Evolutionary conservation across 2,113 vertebrate species (phyloP), one percentile per base, ranked within the genome.

Genomic region (Ptyas mucosa): DNA sequence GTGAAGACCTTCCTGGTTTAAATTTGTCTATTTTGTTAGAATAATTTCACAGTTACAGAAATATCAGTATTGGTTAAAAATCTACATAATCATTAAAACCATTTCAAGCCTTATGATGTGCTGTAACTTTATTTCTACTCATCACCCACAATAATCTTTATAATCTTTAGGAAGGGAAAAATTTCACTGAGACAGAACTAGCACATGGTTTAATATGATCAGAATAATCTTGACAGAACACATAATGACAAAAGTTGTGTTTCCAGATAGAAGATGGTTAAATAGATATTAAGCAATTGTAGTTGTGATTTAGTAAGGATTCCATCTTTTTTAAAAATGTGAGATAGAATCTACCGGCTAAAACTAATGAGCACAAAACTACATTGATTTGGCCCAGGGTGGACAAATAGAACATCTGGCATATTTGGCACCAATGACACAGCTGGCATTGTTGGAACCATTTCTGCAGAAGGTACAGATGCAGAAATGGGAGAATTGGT

Each of bases 341-440:
- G 97, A 98, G 98, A 97, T 98, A 98, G 98, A 98, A 98, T 98
- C 98, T 98, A 98, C 98, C 98, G 98, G 98, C 98, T 98, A 97
- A 97, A 98, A 98, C 99, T 99, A 99, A 99, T 99, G 98, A 99
- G 98, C 98, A 98, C 97, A 98, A 98, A 98, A 98, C 98, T 98
- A 98, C 98, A 98, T 98, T 98, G 98, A 98, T 99, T 99, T 99
- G 99, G 99, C 99, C 98, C 93, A 97, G 98, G 98, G 98, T 99
- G 98, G 98, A 99, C 99, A 99, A 98, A 99, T 98, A 98, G 98
- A 99, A 99, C 99, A 99, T 99, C 99, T 99, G 99, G 99, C 98
- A 98, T 98, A 98, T 98, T 99, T 99, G 99, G 99, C 99, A 99
- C 98, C 96, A 97, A 97, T 96, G 98, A 98, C 98, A 98, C 98